Evolutionary conservation across 2,797 vertebrate genomes (phyloP), one percentile per base, ranked within the genome.

Genomic region (Peromyscus aztecus): DNA sequence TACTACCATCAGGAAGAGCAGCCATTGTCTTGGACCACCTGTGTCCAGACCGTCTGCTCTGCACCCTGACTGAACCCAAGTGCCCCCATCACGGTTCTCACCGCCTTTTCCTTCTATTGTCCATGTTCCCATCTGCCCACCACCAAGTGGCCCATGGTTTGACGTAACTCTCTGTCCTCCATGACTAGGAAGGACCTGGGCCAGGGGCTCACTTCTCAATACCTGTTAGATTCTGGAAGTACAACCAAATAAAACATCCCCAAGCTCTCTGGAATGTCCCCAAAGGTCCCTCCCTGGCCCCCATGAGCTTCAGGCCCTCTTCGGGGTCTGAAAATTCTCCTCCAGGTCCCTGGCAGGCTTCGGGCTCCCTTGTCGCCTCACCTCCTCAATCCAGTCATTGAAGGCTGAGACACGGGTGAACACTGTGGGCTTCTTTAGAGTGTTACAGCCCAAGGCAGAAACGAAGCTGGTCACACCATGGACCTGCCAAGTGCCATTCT

Each of bases 401-500:
- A 99, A 99, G 94, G 99, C 99, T 0, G 99, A 99, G 71, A 99
- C 99, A 0, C 99, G 99, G 14, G 99, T 99, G 99, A 99, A 99
- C 92, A 99, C 99, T 0, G 99, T 99, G 91, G 99, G 99, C 94
- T 99, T 99, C 98, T 98, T 99, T 69, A 6, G 4, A 19, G 97
- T 98, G 98, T 99, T 99, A 97, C 99, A 99, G 87, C 99, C 99
- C 0, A 98, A 77, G 19, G 97, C 94, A 0, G 99, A 99, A 69
- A 99, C 99, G 0, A 99, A 99, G 98, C 99, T 99, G 97, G 99
- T 92, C 7, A 99, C 99, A 13, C 99, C 99, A 0, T 99, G 99
- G 49, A 99, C 99, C 98, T 99, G 98, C 99, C 99, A 99, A 65
- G 43, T 81, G 1, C 98, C 99, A 0, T 98, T 97, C 0, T 87